Conservation (phyloP, 2,113 vertebrate species). For the Balaeniceps rex region DNA sequence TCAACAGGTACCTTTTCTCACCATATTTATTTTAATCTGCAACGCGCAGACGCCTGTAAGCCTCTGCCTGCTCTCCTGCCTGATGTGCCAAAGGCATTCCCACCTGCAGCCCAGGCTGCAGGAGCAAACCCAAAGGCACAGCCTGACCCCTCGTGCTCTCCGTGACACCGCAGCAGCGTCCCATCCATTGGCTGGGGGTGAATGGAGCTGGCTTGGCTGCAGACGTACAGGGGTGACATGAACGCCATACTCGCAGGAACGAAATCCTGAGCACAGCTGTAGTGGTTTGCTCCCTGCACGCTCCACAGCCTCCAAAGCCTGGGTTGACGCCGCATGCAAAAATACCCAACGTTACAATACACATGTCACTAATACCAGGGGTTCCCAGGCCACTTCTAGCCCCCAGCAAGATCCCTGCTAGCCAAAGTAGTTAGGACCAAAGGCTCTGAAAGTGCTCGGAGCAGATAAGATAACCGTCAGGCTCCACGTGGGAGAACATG, state of each 20-base stretch:
- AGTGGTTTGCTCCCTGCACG: not conserved
- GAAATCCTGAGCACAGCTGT: not conserved
- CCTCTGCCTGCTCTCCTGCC: not conserved
- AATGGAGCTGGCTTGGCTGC: not conserved
- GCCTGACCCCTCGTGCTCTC: rapidly evolving
- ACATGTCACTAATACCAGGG: not conserved
- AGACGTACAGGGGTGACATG: rapidly evolving
- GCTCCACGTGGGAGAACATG: not conserved
- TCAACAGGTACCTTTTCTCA: not conserved
- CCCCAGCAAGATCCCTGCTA: not conserved
- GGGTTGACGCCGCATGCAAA: rapidly evolving
- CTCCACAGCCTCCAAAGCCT: not conserved
- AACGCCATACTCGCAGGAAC: rapidly evolving
- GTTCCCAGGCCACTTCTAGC: not conserved
- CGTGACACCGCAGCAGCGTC: not conserved
- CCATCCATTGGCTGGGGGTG: not conserved
- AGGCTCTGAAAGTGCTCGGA: not conserved
- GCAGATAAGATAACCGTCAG: not conserved
- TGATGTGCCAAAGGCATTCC: not conserved
- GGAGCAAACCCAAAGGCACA: not conserved
- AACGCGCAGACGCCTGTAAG: not conserved
- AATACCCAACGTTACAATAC: not conserved
- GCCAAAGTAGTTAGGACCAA: not conserved
- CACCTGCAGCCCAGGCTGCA: not conserved
- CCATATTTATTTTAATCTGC: not conserved